Percentiles rank a stretch among this genome's conserved stretches.
Conservation (phyloP, 2,888 invertebrate genomes). For the Drosophila niveifrons region DNA sequence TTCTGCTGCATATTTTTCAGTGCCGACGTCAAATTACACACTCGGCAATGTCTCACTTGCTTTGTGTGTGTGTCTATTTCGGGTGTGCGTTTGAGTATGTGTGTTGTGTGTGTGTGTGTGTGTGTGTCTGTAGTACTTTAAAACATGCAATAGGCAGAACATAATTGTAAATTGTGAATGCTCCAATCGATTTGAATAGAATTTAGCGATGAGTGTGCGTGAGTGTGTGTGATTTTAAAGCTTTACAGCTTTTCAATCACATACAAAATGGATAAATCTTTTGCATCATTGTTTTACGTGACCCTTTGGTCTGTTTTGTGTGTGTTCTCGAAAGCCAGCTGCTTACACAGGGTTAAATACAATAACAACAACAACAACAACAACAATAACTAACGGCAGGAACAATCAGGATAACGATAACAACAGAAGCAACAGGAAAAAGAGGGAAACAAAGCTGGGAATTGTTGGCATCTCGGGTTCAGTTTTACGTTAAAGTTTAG, state of each 20-base stretch:
- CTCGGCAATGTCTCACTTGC: conserved; percentile 57
- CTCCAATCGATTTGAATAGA: conserved; percentile 7
- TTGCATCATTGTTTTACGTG: conserved; percentile 30
- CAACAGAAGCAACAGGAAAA: conserved; percentile 16
- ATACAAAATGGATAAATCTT: conserved; percentile 28
- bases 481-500: conserved; percentile 35
- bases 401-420: conserved; percentile 30
- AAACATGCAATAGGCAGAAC: conserved; percentile 39
- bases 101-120: conserved; percentile 24
- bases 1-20: conserved; percentile 68
- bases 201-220: conserved; percentile 11
- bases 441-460: conserved; percentile 10
- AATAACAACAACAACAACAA: conserved; percentile 25
- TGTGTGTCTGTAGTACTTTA: conserved; percentile 39
- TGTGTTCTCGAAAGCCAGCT: conserved; percentile 25
- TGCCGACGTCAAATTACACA: conserved; percentile 69
- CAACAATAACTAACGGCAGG: conserved; percentile 6
- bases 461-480: conserved; percentile 37
- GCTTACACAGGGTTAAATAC: conserved; percentile 38
- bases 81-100: conserved; percentile 15
- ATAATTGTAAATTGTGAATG: neutral
- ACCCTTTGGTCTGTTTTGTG: conserved; percentile 23
- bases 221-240: conserved; percentile 22
- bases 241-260: conserved; percentile 37
- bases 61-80: conserved; percentile 38